Evolutionary conservation across 1,140 invertebrate genomes (phyloP).

Genomic region (Drosophila nebulosa): DNA sequence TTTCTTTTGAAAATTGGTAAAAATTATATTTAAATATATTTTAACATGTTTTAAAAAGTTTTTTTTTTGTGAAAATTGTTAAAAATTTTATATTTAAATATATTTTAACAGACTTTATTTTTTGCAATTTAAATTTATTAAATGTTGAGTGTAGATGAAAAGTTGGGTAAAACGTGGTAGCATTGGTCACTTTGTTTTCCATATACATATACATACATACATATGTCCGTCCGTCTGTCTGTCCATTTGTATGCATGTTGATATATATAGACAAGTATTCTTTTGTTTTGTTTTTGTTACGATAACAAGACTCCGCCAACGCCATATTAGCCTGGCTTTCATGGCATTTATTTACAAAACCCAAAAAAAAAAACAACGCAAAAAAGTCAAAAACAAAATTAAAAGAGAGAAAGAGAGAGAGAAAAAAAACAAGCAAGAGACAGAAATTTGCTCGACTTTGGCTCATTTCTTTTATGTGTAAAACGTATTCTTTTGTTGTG

Average conservation of each 20-base stretch:
- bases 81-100: too few species aligned
- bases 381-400: constrained; percentile 1
- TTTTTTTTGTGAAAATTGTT: too few species aligned
- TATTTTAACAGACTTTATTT: too few species aligned
- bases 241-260: constrained; percentile 4
- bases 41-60: too few species aligned
- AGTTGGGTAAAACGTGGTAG: too few species aligned
- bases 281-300: constrained; percentile 21
- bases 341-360: constrained; percentile 43
- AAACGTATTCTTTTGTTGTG: constrained; percentile 2
- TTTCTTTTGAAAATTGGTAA: too few species aligned
- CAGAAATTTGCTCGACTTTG: constrained; percentile 53
- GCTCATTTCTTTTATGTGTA: constrained; percentile 14
- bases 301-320: constrained; percentile 70
- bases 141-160: too few species aligned
- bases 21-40: too few species aligned
- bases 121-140: too few species aligned
- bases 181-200: constrained; percentile 33
- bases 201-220: not conserved
- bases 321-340: constrained; percentile 69
- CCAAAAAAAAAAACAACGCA: too few species aligned
- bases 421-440: constrained; percentile 23
- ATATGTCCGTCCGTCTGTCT: too few species aligned
- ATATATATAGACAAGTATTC: constrained; percentile 38
- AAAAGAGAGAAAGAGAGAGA: too few species aligned